Conservation (phyloP, 2,888 invertebrate species). For the Fragum whitleyi region DNA sequence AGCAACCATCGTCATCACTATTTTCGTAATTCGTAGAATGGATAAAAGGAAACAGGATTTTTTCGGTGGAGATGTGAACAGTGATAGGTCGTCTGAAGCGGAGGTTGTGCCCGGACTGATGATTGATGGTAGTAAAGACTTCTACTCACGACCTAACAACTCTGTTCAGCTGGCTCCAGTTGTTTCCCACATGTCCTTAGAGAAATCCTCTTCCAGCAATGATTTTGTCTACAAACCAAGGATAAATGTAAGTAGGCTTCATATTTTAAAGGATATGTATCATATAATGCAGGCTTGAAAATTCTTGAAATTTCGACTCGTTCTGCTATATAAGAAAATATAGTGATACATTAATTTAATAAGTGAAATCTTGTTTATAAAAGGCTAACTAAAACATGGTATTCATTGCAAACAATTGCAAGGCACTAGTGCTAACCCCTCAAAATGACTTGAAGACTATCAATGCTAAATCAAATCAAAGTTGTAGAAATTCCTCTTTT, state of each 20-base stretch:
- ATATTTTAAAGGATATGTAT: no score
- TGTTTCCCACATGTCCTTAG: constrained; percentile 54
- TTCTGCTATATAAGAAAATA: no score
- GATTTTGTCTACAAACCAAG: constrained; percentile 65
- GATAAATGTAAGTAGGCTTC: constrained; percentile 58
- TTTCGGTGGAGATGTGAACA: constrained; percentile 52
- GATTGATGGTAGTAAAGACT: constrained; percentile 53
- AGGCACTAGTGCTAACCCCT: no score
- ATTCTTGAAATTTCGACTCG: no score
- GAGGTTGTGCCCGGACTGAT: constrained; percentile 54
- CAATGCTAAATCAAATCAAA: no score
- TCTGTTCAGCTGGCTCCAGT: constrained; percentile 54
- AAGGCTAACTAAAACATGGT: no score
- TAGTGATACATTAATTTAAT: no score
- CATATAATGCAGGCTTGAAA: background rate
- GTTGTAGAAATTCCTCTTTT: no score
- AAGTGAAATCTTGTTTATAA: no score
- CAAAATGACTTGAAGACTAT: no score
- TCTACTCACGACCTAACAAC: constrained; percentile 47
- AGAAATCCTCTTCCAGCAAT: constrained; percentile 42
- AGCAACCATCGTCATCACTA: constrained; percentile 77
- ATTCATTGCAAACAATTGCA: no score
- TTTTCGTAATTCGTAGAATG: constrained; percentile 76
- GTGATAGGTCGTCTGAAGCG: constrained; percentile 50
- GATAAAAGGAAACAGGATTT: constrained; percentile 70